Conservation (phyloP, 2,888 invertebrate genomes). For the Leucophenga maculata region DNA sequence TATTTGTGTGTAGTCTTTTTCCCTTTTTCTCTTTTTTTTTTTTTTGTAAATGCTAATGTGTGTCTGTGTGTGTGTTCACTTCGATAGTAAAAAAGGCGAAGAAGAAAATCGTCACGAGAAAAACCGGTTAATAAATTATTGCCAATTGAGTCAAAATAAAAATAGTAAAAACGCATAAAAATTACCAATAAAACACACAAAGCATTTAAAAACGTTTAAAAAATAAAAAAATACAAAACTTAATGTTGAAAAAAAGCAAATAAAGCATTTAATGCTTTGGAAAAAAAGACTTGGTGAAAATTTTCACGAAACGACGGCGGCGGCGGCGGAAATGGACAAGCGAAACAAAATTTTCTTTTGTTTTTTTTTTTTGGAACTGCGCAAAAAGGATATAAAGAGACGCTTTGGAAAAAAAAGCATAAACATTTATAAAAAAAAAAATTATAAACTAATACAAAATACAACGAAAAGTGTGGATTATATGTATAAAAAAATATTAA, state of each 20-base stretch:
- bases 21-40: too few relatives aligned
- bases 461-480: slow-evolving; percentile 18
- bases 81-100: slow-evolving; percentile 63
- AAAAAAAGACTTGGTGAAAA: slow-evolving; percentile 45
- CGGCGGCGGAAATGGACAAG: slow-evolving; percentile 35
- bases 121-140: slow-evolving; percentile 70
- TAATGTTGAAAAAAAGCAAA: not conserved
- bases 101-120: slow-evolving; percentile 57
- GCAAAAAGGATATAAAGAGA: slow-evolving; percentile 46
- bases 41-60: not conserved
- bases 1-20: not conserved
- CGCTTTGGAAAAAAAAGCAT: not conserved
- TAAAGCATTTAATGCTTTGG: slow-evolving; percentile 22
- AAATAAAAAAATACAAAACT: slow-evolving; percentile 15
- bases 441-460: slow-evolving; percentile 17
- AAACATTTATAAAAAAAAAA: slow-evolving; percentile 1
- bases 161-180: slow-evolving; percentile 31
- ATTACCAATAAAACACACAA: slow-evolving; percentile 33
- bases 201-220: slow-evolving; percentile 17
- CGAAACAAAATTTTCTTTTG: slow-evolving; percentile 32
- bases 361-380: slow-evolving; percentile 52
- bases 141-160: slow-evolving; percentile 53
- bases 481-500: too few relatives aligned
- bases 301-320: slow-evolving; percentile 22
- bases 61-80: slow-evolving; percentile 53